Conservation (phyloP, 2,113 vertebrate genomes). For the Percopsis transmontana region DNA sequence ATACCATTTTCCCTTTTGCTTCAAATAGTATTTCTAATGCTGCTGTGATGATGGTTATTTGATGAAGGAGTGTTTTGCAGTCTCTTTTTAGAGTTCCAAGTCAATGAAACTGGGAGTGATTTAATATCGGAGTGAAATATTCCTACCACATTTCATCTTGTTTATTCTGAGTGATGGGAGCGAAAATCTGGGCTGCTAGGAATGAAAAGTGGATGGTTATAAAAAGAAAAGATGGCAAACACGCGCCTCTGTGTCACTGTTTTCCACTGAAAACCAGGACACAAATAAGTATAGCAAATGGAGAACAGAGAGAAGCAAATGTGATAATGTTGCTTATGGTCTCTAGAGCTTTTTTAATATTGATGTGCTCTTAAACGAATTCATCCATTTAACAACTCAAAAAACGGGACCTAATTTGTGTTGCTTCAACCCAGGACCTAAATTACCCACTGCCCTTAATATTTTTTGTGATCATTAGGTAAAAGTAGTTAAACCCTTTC, state of each 20-base stretch:
- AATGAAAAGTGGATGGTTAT: not conserved
- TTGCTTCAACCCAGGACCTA: too few relatives aligned
- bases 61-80: constrained; percentile 66
- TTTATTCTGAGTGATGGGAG: constrained; percentile 57
- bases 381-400: too few relatives aligned
- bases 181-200: constrained; percentile 47
- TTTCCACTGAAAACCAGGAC: not conserved
- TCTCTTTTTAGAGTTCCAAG: constrained; percentile 59
- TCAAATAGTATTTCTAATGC: constrained; percentile 48
- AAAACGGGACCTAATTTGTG: too few relatives aligned
- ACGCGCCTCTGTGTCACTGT: not conserved
- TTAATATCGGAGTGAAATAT: constrained; percentile 70
- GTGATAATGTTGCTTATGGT: too few relatives aligned
- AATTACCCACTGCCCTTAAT: too few relatives aligned
- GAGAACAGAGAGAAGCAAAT: too few relatives aligned
- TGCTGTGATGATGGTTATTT: constrained; percentile 68
- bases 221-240: not conserved
- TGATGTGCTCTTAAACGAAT: too few relatives aligned
- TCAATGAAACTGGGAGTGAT: constrained; percentile 60
- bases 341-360: too few relatives aligned
- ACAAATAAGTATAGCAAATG: too few relatives aligned
- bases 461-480: too few relatives aligned
- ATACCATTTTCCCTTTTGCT: constrained; percentile 26
- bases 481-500: not conserved
- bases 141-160: constrained; percentile 58